Conservation (phyloP, 2,888 invertebrate species). For the Gortyna flavago region DNA sequence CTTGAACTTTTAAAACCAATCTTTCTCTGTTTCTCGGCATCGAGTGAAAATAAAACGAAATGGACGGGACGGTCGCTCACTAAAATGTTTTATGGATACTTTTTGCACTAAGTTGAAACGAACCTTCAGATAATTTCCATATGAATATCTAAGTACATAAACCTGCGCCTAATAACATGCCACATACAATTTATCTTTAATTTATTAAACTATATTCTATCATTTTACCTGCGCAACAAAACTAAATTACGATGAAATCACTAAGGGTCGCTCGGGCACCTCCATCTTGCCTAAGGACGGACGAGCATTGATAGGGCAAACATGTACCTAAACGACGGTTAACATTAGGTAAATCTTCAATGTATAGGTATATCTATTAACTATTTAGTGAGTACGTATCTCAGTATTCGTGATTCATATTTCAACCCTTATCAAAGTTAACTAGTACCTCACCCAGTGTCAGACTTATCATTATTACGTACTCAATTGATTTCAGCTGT, state of each 20-base stretch:
- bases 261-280: constrained; percentile 49
- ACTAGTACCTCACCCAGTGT: constrained; percentile 61
- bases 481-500: constrained; percentile 38
- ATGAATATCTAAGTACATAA: constrained; percentile 32
- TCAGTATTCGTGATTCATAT: constrained; percentile 66
- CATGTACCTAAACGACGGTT: constrained; percentile 60
- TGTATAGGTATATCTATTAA: constrained; percentile 37
- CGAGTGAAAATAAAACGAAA: constrained; percentile 73
- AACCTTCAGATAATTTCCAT: constrained; percentile 45
- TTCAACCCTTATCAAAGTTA: constrained; percentile 72
- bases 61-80: constrained; percentile 70
- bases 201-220: constrained; percentile 19
- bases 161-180: not conserved
- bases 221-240: constrained; percentile 33
- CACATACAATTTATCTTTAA: not conserved
- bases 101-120: constrained; percentile 67
- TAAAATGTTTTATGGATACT: constrained; percentile 76
- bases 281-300: constrained; percentile 55
- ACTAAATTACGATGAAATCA: constrained; percentile 51
- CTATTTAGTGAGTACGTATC: constrained; percentile 48
- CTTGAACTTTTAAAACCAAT: constrained; percentile 75
- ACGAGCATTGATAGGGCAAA: constrained; percentile 61
- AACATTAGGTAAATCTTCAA: constrained; percentile 59
- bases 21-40: constrained; percentile 70
- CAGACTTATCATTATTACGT: constrained; percentile 42